A percentile compares a stretch with the other conserved stretches of the same genome.
phyloP scores from a whole-genome alignment of 2,797 vertebrate species.

The Eulemur mongoz region DNA sequence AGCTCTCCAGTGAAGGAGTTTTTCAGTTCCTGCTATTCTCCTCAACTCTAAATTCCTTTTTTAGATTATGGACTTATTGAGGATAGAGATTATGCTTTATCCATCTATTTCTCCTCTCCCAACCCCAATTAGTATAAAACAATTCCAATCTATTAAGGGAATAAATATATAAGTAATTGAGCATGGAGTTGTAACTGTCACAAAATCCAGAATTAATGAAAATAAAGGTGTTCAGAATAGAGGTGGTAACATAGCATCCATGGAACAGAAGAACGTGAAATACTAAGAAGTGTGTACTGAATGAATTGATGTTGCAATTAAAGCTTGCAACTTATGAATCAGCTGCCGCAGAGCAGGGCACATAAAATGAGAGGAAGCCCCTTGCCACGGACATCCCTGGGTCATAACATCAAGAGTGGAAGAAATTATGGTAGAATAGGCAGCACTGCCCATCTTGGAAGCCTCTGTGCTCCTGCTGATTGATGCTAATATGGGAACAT shows the following conservation, averaged over 20 bases:
- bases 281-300: not conserved
- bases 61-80: not conserved
- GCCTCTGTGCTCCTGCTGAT: not conserved
- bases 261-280: not conserved
- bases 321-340: not conserved
- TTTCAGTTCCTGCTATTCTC: not conserved
- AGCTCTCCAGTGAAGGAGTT: not conserved
- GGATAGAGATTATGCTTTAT: not conserved
- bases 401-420: not conserved
- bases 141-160: not conserved
- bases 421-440: not conserved
- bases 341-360: not conserved
- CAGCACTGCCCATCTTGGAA: not conserved
- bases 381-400: not conserved
- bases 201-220: not conserved
- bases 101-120: not conserved
- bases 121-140: not conserved
- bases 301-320: not conserved
- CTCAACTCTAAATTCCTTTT: not conserved
- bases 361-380: too few relatives aligned
- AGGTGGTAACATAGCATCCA: not conserved
- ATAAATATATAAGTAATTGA: not conserved
- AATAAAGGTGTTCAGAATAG: not conserved
- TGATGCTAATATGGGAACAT: not conserved
- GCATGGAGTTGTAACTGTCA: not conserved